A percentile compares a stretch with the other conserved stretches of the same genome.
phyloP scores from a whole-genome alignment of 2,113 vertebrate genomes.

The Ochotona curzoniae region DNA sequence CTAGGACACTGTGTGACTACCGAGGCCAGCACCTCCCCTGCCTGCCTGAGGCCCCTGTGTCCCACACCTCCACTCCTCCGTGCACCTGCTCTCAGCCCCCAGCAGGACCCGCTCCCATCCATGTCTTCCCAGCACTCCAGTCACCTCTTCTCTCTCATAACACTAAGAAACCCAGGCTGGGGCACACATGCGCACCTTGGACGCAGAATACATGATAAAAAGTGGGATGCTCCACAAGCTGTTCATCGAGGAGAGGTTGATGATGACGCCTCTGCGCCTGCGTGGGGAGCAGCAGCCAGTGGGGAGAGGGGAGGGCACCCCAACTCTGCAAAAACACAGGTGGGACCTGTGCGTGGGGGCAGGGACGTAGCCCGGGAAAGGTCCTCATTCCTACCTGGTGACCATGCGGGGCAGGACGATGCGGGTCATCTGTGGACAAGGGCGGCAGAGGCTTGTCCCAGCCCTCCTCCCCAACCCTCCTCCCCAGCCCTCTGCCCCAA shows the following conservation, averaged over 20 bases:
- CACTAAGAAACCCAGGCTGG: neutral
- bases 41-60: too few relatives aligned
- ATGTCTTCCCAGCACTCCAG: too few relatives aligned
- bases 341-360: neutral
- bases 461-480: too few relatives aligned
- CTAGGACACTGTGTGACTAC: too few relatives aligned
- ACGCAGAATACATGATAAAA: neutral
- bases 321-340: too few relatives aligned
- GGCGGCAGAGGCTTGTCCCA: too few relatives aligned
- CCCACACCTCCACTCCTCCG: too few relatives aligned
- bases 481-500: too few relatives aligned
- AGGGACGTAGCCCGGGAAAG: neutral
- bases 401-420: slow-evolving; percentile 70
- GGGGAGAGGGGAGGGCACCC: too few relatives aligned
- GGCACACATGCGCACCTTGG: slow-evolving; percentile 38
- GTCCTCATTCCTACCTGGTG: slow-evolving; percentile 45
- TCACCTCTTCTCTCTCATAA: too few relatives aligned
- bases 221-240: neutral
- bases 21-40: neutral
- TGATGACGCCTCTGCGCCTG: slow-evolving; percentile 65
- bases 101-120: too few relatives aligned
- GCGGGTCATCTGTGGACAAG: slow-evolving; percentile 49
- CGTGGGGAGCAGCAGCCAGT: neutral
- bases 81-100: too few relatives aligned
- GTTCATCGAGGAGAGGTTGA: slow-evolving; percentile 21